A percentile compares a stretch with the other conserved stretches of the same genome.
phyloP scores from a whole-genome alignment of 2,113 vertebrate species.

The Paradoxurus hermaphroditus region DNA sequence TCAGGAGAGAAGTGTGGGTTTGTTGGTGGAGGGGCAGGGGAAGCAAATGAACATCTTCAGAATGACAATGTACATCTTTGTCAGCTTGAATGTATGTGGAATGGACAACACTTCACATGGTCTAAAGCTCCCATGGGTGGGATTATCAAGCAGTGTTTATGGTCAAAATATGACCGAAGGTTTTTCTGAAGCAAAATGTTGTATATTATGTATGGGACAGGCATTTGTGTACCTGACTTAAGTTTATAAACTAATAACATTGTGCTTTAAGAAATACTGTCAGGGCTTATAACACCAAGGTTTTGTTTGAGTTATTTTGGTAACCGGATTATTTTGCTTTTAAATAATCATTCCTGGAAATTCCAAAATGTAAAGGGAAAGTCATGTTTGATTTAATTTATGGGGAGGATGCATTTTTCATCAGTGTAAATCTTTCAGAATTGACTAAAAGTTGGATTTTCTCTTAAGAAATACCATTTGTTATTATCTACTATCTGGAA shows the following conservation, averaged over 20 bases:
- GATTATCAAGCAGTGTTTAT: constrained; percentile 29
- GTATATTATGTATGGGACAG: neutral
- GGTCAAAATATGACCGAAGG: neutral
- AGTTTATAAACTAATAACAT: constrained; percentile 55
- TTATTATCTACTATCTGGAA: constrained; percentile 17
- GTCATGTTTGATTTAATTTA: constrained; percentile 39
- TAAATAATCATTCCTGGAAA: constrained; percentile 35
- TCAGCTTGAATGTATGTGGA: constrained; percentile 10
- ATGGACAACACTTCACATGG: neutral
- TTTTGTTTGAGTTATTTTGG: constrained; percentile 49
- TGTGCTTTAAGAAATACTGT: constrained; percentile 45
- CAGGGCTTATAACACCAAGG: neutral
- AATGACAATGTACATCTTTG: neutral
- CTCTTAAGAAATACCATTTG: neutral
- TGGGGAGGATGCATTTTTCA: neutral
- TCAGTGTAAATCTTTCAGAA: neutral
- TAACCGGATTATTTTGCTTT: constrained; percentile 48
- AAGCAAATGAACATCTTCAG: neutral
- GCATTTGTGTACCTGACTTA: constrained; percentile 22
- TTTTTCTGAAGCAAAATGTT: constrained; percentile 45
- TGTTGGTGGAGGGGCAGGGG: neutral
- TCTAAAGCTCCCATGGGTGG: neutral
- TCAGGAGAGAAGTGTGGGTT: neutral
- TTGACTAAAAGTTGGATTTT: constrained; percentile 14
- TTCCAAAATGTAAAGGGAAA: constrained; percentile 40